Base-by-base conservation (phyloP, 1,140 invertebrate species). In the Meloidogyne floridensis region DNA sequence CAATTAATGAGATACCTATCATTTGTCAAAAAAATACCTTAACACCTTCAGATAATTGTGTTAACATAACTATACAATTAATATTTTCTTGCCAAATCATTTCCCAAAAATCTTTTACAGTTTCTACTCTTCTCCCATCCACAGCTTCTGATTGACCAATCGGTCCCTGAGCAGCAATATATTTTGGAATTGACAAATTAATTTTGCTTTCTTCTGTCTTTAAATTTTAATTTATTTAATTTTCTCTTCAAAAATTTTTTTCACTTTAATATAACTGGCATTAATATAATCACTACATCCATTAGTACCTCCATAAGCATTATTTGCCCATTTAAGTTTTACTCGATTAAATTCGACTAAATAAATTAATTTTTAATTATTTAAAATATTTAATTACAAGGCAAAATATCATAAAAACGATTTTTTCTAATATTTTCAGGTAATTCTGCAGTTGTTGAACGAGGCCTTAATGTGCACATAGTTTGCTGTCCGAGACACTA, bases 81-180 rank as follows among this genome's bases (percentile, higher is more conserved):
- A 91, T 87, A 56, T 86, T 84, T 84, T 91, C 90, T 80, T 91
- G 90, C 91, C 91, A 91, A 53, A 91, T 86, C 88, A 91, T 89
- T 74, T 91, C 87, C 91, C 91, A 91, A 82, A 91, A 91, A 13
- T 88, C 87, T 51, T 83, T 82, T 42, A 86, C 65, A 6, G 85
- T 87, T n/a, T 20, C 76, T 8, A 85, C 56, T 72, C 85, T 83
- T 65, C 77, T 69, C 5, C 85, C 82, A 54, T 74, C 80, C 9
- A 43, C 43, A 11, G 86, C 32, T 75, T 86, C 85, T 42, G 32
- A 20, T 6, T 81, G 81, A 2, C 73, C 79, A 43, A 86, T 79
- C 11, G 85, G 85, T 9, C 82, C 86, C 75, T 86, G 85, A n/a
- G 86, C 75, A n/a, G 85, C 85, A 54, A 86, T 86, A 70, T 84